phyloP scores from a whole-genome alignment of 1,140 invertebrate genomes.

The Drosophila ogumai region DNA sequence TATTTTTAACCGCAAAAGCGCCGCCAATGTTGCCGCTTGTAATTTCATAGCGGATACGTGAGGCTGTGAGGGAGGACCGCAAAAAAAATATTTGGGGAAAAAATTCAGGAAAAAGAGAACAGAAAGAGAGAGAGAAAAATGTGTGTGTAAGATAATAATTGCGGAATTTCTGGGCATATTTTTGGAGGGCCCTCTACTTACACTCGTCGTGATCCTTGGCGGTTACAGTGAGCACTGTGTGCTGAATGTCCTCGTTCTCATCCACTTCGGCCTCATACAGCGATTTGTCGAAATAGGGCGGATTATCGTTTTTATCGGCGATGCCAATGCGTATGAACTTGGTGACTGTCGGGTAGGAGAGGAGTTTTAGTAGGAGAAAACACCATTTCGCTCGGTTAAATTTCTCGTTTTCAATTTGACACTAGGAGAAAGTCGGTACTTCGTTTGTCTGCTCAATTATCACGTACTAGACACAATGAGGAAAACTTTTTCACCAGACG shows the following conservation, averaged over 20 bases:
- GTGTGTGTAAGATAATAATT: slow-evolving; percentile 54
- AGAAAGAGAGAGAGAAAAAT: slow-evolving; percentile 12
- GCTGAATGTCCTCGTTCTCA: slow-evolving; percentile 98
- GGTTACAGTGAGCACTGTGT: slow-evolving; percentile 97
- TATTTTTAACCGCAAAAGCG: slow-evolving; percentile 98
- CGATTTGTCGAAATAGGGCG: slow-evolving; percentile 97
- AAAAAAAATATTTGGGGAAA: slow-evolving; percentile 27
- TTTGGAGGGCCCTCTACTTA: slow-evolving; percentile 87
- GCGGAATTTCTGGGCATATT: slow-evolving; percentile 41
- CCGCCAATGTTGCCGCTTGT: slow-evolving; percentile 99
- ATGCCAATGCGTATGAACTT: slow-evolving; percentile 96
- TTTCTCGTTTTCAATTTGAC: slow-evolving; percentile 44
- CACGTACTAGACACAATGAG: slow-evolving; percentile 52
- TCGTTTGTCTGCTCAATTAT: slow-evolving; percentile 41
- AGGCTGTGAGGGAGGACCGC: slow-evolving; percentile 87
- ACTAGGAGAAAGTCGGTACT: slow-evolving; percentile 26
- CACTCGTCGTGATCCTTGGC: slow-evolving; percentile 99
- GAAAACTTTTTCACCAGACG: slow-evolving; percentile 55
- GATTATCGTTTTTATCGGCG: slow-evolving; percentile 98
- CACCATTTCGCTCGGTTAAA: slow-evolving; percentile 49
- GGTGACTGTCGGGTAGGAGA: slow-evolving; percentile 88
- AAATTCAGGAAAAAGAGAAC: slow-evolving; percentile 34
- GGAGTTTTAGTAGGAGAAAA: not conserved
- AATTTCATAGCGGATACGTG: slow-evolving; percentile 99
- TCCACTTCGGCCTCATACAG: slow-evolving; percentile 98